A percentile compares a stretch with the other conserved stretches of the same genome.
Conservation (phyloP, 2,888 invertebrate species). For the Lagria hirta region DNA sequence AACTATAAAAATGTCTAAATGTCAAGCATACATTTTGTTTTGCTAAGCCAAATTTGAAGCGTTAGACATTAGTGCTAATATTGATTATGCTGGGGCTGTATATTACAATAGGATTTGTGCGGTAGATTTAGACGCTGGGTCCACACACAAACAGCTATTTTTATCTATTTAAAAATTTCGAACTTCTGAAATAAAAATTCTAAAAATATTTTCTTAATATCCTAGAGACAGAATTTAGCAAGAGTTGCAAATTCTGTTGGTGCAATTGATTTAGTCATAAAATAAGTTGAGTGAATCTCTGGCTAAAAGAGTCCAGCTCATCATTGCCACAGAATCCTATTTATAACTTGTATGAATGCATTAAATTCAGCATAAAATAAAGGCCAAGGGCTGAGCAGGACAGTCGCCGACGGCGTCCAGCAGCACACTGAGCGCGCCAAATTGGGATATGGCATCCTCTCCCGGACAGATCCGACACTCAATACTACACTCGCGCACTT, state of each 20-base stretch:
- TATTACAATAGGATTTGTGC: conserved; percentile 3
- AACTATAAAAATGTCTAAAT: too few relatives aligned
- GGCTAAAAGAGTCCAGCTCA: too few relatives aligned
- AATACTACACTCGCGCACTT: conserved; percentile 33
- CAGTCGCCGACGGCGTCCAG: conserved; percentile 21
- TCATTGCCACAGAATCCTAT: too few relatives aligned
- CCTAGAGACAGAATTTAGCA: too few relatives aligned
- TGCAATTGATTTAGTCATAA: too few relatives aligned
- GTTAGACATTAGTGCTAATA: too few relatives aligned
- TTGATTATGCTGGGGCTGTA: background rate
- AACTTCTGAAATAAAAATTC: conserved; percentile 17
- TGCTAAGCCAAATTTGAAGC: too few relatives aligned
- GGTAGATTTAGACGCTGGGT: background rate
- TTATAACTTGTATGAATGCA: background rate
- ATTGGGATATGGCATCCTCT: conserved; percentile 50
- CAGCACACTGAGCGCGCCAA: conserved; percentile 45
- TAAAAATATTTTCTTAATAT: too few relatives aligned
- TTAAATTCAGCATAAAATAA: conserved; percentile 3
- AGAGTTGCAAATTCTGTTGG: too few relatives aligned
- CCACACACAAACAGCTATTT: too few relatives aligned
- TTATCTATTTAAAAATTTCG: conserved; percentile 17
- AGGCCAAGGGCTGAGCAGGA: conserved; percentile 5
- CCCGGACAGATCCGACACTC: conserved; percentile 41
- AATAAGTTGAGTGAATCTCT: too few relatives aligned
- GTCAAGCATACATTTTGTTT: too few relatives aligned